A percentile compares a stretch with the other conserved stretches of the same genome.
phyloP scores from a whole-genome alignment of 2,797 vertebrate species.

The Danio tinwini region DNA sequence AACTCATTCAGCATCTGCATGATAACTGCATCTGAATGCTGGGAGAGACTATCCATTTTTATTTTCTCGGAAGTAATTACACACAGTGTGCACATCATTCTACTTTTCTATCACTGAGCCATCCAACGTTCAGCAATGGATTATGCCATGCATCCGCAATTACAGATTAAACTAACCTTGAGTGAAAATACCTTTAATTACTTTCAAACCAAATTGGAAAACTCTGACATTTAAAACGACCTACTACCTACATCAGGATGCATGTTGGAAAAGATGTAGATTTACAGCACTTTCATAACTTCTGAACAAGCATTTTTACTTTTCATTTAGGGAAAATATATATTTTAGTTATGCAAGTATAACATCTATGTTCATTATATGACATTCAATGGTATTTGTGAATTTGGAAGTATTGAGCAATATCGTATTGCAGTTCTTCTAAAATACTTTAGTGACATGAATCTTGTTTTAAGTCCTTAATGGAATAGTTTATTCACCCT shows the following conservation, averaged over 20 bases:
- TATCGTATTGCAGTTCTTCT: no score
- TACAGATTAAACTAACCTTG: constrained; percentile 37
- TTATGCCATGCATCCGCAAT: constrained; percentile 29
- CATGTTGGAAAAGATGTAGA: neutral
- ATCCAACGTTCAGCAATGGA: constrained; percentile 36
- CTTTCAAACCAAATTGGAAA: constrained; percentile 15
- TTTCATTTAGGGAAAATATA: no score
- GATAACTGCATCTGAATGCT: constrained; percentile 31
- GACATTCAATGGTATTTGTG: no score
- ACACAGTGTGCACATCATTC: constrained; percentile 38
- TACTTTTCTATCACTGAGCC: constrained; percentile 16
- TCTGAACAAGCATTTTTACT: neutral
- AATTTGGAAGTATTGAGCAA: no score
- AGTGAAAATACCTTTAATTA: constrained; percentile 44
- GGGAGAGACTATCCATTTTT: constrained; percentile 34
- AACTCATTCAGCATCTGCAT: constrained; percentile 32
- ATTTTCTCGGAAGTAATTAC: constrained; percentile 44
- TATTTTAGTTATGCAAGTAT: no score
- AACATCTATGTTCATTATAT: no score
- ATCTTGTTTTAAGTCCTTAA: no score
- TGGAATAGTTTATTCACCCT: no score
- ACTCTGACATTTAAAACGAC: constrained; percentile 23
- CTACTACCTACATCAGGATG: neutral
- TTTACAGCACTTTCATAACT: neutral
- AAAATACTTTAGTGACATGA: no score